Percentiles rank a stretch among this genome's conserved stretches.
These are phyloP conservation scores for Albula goreensis DNA, from an alignment of 2,113 vertebrate genomes.

Conservation along the genomic window DNA sequence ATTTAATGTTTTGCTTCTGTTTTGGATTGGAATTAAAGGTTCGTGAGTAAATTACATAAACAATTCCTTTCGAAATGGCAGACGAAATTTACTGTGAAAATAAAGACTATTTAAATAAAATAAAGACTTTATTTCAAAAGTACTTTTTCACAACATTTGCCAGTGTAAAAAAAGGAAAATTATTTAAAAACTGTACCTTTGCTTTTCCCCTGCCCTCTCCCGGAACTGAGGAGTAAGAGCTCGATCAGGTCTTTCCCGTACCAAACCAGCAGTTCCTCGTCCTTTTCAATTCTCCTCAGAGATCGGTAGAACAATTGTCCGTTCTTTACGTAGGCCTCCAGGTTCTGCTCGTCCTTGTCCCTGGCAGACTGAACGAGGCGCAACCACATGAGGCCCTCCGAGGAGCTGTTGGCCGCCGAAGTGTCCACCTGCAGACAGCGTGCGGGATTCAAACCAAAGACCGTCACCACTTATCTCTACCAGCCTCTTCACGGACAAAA, in stretches of 20 bases:
- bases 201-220: constrained; percentile 74
- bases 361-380: constrained; percentile 91
- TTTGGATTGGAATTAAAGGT: not conserved
- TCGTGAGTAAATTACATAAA: not conserved
- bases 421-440: constrained; percentile 84
- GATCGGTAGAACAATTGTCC: constrained; percentile 96
- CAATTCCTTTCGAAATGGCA: not conserved
- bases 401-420: constrained; percentile 87
- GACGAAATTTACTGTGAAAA: not conserved
- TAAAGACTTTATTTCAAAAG: too few species aligned
- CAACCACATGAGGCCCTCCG: constrained; percentile 94
- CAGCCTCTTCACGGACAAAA: not conserved
- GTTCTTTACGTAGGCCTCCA: constrained; percentile 97
- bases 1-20: not conserved
- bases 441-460: not conserved
- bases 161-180: too few species aligned
- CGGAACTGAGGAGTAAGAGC: constrained; percentile 81
- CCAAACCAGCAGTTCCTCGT: constrained; percentile 96
- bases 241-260: constrained; percentile 93
- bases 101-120: not conserved
- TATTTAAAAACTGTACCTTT: constrained; percentile 74
- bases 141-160: too few species aligned
- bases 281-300: constrained; percentile 90
- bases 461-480: not conserved
- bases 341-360: constrained; percentile 93